Conservation (phyloP, 2,113 vertebrate genomes). For the Takifugu flavidus region DNA sequence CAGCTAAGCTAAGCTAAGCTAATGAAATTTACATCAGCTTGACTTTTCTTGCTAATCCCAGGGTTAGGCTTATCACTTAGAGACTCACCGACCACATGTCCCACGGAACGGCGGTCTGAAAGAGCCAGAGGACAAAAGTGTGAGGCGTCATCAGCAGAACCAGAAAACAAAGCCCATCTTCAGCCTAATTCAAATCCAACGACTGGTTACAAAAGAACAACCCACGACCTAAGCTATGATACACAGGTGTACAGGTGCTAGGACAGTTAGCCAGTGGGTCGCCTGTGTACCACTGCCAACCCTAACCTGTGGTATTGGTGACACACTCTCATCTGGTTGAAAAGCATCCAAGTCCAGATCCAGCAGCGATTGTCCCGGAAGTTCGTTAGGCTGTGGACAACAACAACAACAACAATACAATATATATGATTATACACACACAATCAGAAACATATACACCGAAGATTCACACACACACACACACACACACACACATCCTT, state of each 20-base stretch:
- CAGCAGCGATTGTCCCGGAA: conserved; percentile 85
- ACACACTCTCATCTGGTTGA: conserved; percentile 81
- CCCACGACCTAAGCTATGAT: too few species aligned
- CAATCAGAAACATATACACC: too few species aligned
- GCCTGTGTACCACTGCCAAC: neutral
- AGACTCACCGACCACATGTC: conserved; percentile 93
- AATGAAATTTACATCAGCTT: neutral
- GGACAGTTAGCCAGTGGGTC: neutral
- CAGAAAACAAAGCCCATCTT: too few species aligned
- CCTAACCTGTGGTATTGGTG: conserved; percentile 70
- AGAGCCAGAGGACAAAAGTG: conserved; percentile 12
- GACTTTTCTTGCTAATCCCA: neutral
- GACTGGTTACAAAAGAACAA: too few species aligned
- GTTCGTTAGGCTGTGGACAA: conserved; percentile 65
- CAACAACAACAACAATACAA: neutral
- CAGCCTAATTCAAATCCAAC: neutral
- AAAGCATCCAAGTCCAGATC: conserved; percentile 97
- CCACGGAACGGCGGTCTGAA: conserved; percentile 89
- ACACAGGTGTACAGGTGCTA: neutral
- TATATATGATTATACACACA: too few species aligned
- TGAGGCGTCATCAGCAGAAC: neutral
- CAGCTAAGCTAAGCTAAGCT: too few species aligned
- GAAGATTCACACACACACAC: too few species aligned
- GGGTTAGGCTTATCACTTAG: neutral
- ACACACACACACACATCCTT: too few species aligned